Base-by-base conservation (phyloP, 1,140 invertebrate genomes). In the Holotrichia oblita region DNA sequence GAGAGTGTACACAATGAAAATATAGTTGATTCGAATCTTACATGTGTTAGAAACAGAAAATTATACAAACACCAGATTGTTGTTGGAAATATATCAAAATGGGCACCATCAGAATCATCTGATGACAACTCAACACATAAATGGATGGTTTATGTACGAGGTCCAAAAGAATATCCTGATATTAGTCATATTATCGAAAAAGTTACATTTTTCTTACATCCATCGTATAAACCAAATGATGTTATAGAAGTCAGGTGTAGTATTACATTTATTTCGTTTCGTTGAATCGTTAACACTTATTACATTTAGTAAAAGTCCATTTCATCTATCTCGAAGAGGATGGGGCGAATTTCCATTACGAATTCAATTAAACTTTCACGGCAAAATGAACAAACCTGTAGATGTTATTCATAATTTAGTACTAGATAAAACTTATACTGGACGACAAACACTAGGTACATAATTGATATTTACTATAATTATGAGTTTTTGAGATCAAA, bases 261-360 rank as follows among this genome's bases (percentile, higher is more conserved):
- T 64, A n/a, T 69, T 34, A n/a, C 10, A 69, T 34, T 34, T 34
- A 34, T 34, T 34, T 34, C 27, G 14, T 69, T 89, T 48, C n/a
- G 78, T 78, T 78, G 73, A 48, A 78, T n/a, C 12, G 76, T 80
- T 24, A 27, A 73, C 76, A 76, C 27, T 80, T 81, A 76, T 80
- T 81, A 41, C 69, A 82, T 82, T 79, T 84, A 94, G 93, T 72
- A 87, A 90, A 44, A 89, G 93, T 0, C 96, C 96, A 8, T 97
- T 95, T 89, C 93, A 96, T 85, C 85, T 98, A 64, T 92, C 92
- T 0, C 89, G n/a, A 64, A 89, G 94, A 73, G 96, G 96, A 20
- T 98, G 96, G 96, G 96, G 96, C 14, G 96, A 97, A 88, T 98
- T 98, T 89, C 94, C 94, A 0, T 87, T 96, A 17, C 88, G 93